A percentile compares a stretch with the other conserved stretches of the same genome.
These are phyloP conservation scores for Rhinophrynus dorsalis DNA, from an alignment of 2,797 vertebrate species.

Conservation along the genomic window DNA sequence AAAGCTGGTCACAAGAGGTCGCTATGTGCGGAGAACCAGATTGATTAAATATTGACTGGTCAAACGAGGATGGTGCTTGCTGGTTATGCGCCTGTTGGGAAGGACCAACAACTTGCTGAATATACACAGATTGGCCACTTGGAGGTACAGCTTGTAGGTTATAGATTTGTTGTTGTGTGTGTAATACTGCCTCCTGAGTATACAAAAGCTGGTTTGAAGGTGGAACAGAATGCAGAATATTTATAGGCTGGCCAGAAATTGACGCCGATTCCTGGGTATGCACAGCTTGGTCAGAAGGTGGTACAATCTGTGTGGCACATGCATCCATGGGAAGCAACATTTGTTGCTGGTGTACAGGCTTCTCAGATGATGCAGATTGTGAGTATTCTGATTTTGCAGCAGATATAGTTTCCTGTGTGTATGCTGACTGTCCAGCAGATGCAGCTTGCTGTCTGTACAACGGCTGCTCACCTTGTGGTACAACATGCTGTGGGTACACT, in stretches of 20 bases:
- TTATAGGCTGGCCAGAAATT: constrained; percentile 20
- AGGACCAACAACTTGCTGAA: background rate
- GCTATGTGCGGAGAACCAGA: background rate
- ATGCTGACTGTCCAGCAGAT: background rate
- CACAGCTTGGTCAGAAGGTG: constrained; percentile 35
- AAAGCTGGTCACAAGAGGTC: background rate
- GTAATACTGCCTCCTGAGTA: background rate
- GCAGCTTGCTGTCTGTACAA: background rate
- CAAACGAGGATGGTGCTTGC: background rate
- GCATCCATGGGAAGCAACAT: constrained; percentile 1
- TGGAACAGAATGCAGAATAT: constrained; percentile 24
- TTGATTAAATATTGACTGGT: constrained; percentile 20
- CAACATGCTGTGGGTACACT: background rate
- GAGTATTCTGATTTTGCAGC: background rate
- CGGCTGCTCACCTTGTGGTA: constrained; percentile 53
- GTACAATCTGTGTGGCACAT: constrained; percentile 50
- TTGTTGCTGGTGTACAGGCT: background rate
- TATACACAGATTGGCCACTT: constrained; percentile 27
- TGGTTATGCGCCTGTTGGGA: background rate
- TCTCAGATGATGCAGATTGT: background rate
- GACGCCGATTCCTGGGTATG: constrained; percentile 17
- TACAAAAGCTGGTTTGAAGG: background rate
- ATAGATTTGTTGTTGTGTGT: constrained; percentile 14
- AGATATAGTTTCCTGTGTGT: background rate
- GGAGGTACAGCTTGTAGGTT: constrained; percentile 17